These are phyloP conservation scores for Dendrocincla fuliginosa DNA, from an alignment of 2,797 vertebrate species.

Conservation along the genomic window DNA sequence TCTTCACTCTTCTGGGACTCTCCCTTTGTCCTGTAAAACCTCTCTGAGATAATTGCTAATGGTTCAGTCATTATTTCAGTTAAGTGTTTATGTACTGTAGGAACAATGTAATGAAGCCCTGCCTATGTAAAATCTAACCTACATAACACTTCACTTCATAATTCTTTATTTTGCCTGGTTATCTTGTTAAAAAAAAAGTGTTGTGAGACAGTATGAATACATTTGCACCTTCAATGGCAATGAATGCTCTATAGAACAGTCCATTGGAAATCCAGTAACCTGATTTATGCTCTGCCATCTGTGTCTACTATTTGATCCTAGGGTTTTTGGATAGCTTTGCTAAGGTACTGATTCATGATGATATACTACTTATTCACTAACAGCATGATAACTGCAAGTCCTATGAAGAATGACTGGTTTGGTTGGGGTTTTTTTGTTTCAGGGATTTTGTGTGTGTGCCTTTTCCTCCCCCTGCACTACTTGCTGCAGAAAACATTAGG, in stretches of 20 bases:
- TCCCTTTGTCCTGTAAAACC: neutral
- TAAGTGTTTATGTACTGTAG: neutral
- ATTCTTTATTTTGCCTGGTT: neutral
- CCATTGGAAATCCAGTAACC: neutral
- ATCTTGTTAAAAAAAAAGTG: neutral
- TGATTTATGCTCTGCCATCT: neutral
- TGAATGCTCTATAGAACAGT: neutral
- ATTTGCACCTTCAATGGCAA: neutral
- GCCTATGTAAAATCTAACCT: neutral
- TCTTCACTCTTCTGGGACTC: neutral
- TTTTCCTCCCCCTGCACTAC: neutral
- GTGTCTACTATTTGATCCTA: neutral
- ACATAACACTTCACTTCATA: neutral
- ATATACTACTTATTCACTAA: neutral
- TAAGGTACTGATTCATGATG: slow-evolving; percentile 28
- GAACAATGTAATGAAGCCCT: neutral
- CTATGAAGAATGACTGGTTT: neutral
- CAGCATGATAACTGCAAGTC: neutral
- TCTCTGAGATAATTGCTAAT: neutral
- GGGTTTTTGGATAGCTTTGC: neutral
- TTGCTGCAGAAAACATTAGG: neutral
- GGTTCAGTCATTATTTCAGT: neutral
- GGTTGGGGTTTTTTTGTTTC: neutral
- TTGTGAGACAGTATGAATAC: neutral
- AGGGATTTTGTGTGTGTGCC: neutral